Conservation (phyloP, 2,113 vertebrate species). For the Brachionichthys hirsutus region DNA sequence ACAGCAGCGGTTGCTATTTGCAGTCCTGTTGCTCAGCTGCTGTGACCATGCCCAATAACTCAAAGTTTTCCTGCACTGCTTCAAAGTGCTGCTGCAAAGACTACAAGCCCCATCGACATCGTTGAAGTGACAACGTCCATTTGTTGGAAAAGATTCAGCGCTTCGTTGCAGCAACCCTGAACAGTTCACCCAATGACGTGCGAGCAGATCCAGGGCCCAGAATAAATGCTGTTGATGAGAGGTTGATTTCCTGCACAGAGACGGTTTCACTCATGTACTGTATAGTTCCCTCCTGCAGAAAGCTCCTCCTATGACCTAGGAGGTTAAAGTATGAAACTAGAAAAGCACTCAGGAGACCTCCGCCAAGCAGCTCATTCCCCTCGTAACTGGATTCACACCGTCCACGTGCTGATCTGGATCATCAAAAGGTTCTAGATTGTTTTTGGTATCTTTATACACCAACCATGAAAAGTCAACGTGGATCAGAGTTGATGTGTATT, state of each 20-base stretch:
- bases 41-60: slow-evolving; percentile 31
- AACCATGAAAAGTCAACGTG: too few species aligned
- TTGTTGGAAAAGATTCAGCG: slow-evolving; percentile 13
- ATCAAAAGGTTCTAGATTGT: too few species aligned
- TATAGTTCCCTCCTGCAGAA: too few species aligned
- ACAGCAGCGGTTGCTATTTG: slow-evolving; percentile 72
- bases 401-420: too few species aligned
- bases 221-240: not conserved
- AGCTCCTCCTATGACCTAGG: too few species aligned
- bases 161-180: slow-evolving; percentile 9
- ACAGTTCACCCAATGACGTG: not conserved
- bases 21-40: slow-evolving; percentile 54
- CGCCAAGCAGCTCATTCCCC: too few species aligned
- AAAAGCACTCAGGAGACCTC: too few species aligned
- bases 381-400: too few species aligned
- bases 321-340: too few species aligned
- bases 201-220: not conserved
- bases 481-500: too few species aligned
- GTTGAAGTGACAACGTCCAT: slow-evolving; percentile 20
- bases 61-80: slow-evolving; percentile 45
- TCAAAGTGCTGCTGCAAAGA: slow-evolving; percentile 17
- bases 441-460: too few species aligned
- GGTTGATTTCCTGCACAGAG: not conserved
- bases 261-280: not conserved
- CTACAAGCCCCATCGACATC: slow-evolving; percentile 15